Base-by-base conservation (phyloP, 2,113 vertebrate genomes). In the Nibea coibor region DNA sequence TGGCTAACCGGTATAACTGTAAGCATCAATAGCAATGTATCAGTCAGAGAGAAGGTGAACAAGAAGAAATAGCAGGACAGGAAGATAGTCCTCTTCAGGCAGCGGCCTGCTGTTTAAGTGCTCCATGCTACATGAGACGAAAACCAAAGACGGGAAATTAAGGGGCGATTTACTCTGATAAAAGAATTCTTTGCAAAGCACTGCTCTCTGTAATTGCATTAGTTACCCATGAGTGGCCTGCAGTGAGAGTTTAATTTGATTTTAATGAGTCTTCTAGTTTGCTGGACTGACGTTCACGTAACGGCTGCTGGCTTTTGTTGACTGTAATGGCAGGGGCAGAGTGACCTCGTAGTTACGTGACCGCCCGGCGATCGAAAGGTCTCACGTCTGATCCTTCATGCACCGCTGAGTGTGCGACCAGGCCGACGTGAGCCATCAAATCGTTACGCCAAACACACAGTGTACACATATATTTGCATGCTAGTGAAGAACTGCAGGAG, bases 181-280 rank as follows among this genome's bases (percentile, higher is more conserved):
- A 88, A 85, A 87, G 15, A 83, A 84, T 83, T 84, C 66, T 81
- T 81, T 78, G 70, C 62, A 56, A 80, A 82, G 87, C 43, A 14
- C 59, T 31, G 47, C 78, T 86, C 72, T 72, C 74, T 80, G 63
- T 91, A 91, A 94, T 88, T 82, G 59, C 63, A 87, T 92, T 87
- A 91, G 83, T 80, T 66, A 82, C 72, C 65, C 68, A 75, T 80
- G 82, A 88, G 74, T 77, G 81, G 83, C 78, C 85, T 85, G 73
- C 82, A 84, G 78, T 77, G 70, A 74, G 28, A 42, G 53, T 88
- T 86, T 86, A 88, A 93, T 92, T 88, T 73, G 65, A 81, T 89
- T 92, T 77, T 88, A 91, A 90, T 87, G 85, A 91, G 84, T 73
- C 86, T 63, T 51, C 73, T 39, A 72, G 78, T 78, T 54, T 28